These are phyloP conservation scores for Champsocephalus esox DNA, from an alignment of 2,797 vertebrate genomes.

Conservation along the genomic window DNA sequence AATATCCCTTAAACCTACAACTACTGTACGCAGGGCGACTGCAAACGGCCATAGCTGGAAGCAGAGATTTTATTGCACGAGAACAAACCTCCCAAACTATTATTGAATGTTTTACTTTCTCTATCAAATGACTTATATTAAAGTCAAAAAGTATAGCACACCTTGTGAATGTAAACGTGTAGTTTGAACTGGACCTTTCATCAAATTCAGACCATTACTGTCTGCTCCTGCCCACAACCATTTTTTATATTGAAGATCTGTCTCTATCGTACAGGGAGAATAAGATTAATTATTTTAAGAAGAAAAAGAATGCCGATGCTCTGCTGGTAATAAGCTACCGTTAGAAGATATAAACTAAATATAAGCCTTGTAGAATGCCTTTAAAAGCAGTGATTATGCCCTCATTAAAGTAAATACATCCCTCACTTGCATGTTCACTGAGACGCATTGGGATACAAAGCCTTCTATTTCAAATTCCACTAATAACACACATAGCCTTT, in stretches of 20 bases:
- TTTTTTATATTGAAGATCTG: constrained; percentile 14
- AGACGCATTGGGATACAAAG: constrained; percentile 10
- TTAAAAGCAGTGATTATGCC: constrained; percentile 36
- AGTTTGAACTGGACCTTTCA: neutral
- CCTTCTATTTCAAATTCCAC: constrained; percentile 27
- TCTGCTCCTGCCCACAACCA: neutral
- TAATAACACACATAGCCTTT: neutral
- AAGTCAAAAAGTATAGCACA: neutral
- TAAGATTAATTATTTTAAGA: constrained; percentile 3
- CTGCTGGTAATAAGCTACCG: constrained; percentile 10
- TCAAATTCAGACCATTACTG: constrained; percentile 1
- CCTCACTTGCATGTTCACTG: constrained; percentile 29
- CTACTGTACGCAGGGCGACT: neutral
- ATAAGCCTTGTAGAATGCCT: constrained; percentile 38
- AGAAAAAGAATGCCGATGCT: neutral
- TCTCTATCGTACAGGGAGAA: constrained; percentile 19
- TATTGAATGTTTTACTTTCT: neutral
- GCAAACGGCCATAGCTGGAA: neutral
- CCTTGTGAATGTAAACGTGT: neutral
- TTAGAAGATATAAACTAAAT: constrained; percentile 21
- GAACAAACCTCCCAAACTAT: neutral
- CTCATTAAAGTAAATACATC: constrained; percentile 48
- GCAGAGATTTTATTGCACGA: neutral
- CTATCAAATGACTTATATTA: neutral
- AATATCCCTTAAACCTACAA: neutral